These are phyloP conservation scores for Threskiornis aethiopicus DNA, from an alignment of 2,797 vertebrate species.

Conservation along the genomic window DNA sequence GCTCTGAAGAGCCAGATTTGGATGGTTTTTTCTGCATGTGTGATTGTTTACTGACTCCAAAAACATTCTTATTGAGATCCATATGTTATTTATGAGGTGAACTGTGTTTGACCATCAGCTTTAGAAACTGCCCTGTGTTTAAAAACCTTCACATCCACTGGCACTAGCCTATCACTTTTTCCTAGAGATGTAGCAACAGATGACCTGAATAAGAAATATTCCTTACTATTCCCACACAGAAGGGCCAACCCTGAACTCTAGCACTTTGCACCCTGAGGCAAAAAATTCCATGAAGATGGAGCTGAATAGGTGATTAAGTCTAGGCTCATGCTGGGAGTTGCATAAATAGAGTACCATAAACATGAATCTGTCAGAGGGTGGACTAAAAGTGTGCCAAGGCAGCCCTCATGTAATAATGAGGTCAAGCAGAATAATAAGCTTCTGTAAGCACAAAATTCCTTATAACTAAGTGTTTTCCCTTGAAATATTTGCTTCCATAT, in stretches of 20 bases:
- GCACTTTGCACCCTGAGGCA: background rate
- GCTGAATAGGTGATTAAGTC: background rate
- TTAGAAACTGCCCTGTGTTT: background rate
- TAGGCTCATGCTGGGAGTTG: background rate
- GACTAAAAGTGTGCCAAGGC: background rate
- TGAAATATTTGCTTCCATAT: background rate
- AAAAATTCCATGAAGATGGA: background rate
- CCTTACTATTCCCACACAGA: background rate
- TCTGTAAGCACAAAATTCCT: background rate
- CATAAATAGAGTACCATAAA: background rate
- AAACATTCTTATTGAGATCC: background rate
- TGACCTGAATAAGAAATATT: background rate
- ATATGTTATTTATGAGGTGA: background rate
- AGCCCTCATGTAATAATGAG: background rate
- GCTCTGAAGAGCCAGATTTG: background rate
- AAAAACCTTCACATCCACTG: background rate
- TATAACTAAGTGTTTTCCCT: background rate
- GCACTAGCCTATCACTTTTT: background rate
- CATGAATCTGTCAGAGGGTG: background rate
- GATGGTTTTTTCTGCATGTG: rapidly evolving
- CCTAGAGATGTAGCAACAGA: background rate
- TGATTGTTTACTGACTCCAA: background rate
- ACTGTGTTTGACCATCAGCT: background rate
- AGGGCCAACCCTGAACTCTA: background rate
- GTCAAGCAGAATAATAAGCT: background rate